Evolutionary conservation across 2,888 invertebrate species (phyloP).

Genomic region (Norana najaformis): DNA sequence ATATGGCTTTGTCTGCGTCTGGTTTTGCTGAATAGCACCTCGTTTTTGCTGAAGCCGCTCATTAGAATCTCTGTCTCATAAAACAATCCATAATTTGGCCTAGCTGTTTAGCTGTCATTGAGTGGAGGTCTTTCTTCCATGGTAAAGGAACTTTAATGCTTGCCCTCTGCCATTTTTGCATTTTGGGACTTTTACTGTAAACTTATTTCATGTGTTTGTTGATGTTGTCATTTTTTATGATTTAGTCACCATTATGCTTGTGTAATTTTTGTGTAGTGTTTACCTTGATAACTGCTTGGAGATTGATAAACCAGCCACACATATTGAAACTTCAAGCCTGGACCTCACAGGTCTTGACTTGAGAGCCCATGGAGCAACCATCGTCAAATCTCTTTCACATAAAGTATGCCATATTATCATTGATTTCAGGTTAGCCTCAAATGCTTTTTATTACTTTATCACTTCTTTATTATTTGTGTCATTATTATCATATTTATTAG

Average conservation of each 20-base stretch:
- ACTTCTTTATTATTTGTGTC: not conserved
- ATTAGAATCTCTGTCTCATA: too few relatives aligned
- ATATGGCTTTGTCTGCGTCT: too few relatives aligned
- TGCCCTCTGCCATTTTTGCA: too few relatives aligned
- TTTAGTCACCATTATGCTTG: not conserved
- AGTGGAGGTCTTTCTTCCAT: too few relatives aligned
- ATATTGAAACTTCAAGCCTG: constrained; percentile 52
- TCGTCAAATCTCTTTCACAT: constrained; percentile 52
- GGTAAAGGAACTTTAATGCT: too few relatives aligned
- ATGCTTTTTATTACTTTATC: not conserved
- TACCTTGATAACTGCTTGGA: constrained; percentile 55
- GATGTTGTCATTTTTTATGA: not conserved
- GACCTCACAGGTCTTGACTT: constrained; percentile 59
- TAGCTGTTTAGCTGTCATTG: too few relatives aligned
- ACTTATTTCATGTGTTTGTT: not conserved
- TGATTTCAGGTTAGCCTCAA: constrained; percentile 42
- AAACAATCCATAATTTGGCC: too few relatives aligned
- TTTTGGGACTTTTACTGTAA: too few relatives aligned
- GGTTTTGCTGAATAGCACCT: too few relatives aligned
- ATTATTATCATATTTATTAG: not conserved
- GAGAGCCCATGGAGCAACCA: constrained; percentile 62
- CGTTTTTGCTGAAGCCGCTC: too few relatives aligned
- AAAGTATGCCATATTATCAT: constrained; percentile 61
- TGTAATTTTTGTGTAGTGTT: constrained; percentile 47
- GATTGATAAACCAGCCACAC: constrained; percentile 50